Percentiles rank a stretch among this genome's conserved stretches.
Conservation (phyloP, 2,888 invertebrate species). For the Pantelozetes paolii region DNA sequence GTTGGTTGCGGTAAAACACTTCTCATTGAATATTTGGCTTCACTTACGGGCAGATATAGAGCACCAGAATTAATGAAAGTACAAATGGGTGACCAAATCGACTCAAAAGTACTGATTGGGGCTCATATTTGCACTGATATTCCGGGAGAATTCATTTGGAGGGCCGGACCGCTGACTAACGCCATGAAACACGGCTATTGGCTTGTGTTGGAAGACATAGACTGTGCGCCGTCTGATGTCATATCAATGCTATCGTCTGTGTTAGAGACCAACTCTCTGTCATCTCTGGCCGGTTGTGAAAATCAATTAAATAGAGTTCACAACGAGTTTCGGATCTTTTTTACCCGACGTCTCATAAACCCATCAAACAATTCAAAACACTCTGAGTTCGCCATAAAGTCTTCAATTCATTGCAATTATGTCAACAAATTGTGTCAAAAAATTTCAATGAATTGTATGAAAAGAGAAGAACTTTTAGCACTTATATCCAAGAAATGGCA, state of each 20-base stretch:
- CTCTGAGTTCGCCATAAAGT: conserved; percentile 40
- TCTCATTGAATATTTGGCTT: conserved; percentile 77
- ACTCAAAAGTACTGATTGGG: conserved; percentile 86
- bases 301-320: conserved; percentile 34
- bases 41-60: conserved; percentile 63
- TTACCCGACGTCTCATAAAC: conserved; percentile 40
- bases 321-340: conserved; percentile 43
- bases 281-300: conserved; percentile 39
- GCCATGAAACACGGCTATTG: conserved; percentile 81
- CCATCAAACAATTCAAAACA: conserved; percentile 38
- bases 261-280: conserved; percentile 71
- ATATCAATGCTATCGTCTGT: conserved; percentile 78
- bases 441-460: conserved; percentile 73
- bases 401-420: conserved; percentile 39
- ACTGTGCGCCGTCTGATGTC: conserved; percentile 87
- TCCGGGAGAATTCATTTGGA: conserved; percentile 96
- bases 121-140: conserved; percentile 90
- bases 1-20: conserved; percentile 94
- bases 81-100: conserved; percentile 94
- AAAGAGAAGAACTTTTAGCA: conserved; percentile 65
- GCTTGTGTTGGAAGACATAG: conserved; percentile 92
- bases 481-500: conserved; percentile 61
- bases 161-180: conserved; percentile 81
- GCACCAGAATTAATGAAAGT: conserved; percentile 68
- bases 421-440: conserved; percentile 68